phyloP scores from a whole-genome alignment of 2,797 vertebrate genomes.

The Paratrypauchen microcephalus region DNA sequence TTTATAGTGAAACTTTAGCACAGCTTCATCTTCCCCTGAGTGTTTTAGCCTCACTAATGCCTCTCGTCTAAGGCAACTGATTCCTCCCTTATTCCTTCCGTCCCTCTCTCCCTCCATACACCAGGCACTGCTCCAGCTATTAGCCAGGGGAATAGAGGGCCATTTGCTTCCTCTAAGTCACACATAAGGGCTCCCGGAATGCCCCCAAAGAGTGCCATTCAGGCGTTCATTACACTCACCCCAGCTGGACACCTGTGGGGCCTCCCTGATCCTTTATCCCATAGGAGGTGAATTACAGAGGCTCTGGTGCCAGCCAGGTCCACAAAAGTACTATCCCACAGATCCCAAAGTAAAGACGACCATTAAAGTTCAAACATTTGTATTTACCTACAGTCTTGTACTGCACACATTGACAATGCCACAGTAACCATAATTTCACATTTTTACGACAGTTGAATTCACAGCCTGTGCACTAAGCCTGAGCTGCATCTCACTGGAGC shows the following conservation, averaged over 20 bases:
- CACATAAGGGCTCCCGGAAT: constrained; percentile 49
- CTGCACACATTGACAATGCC: constrained; percentile 7
- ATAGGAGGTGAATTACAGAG: constrained; percentile 29
- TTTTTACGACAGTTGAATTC: constrained; percentile 3
- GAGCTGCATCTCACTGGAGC: constrained; percentile 40
- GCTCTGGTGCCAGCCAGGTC: not conserved
- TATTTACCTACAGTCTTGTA: constrained; percentile 4
- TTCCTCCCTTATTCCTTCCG: constrained; percentile 16
- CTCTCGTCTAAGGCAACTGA: constrained; percentile 1
- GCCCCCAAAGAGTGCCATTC: constrained; percentile 54
- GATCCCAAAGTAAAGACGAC: constrained; percentile 6
- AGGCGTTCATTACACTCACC: constrained; percentile 53
- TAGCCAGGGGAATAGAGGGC: constrained; percentile 42
- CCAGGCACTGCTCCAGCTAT: constrained; percentile 58
- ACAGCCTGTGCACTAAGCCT: not conserved
- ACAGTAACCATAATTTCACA: constrained; percentile 3
- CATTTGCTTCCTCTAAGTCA: constrained; percentile 58
- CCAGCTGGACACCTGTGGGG: constrained; percentile 37
- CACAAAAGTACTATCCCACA: not conserved
- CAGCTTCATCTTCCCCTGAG: constrained; percentile 40
- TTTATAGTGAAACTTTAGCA: constrained; percentile 41
- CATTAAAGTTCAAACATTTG: constrained; percentile 7
- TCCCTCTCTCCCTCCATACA: constrained; percentile 26
- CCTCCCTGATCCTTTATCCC: constrained; percentile 15
- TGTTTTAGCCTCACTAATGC: constrained; percentile 40